phyloP scores from a whole-genome alignment of 2,888 invertebrate species.

The Xestia c-nigrum region DNA sequence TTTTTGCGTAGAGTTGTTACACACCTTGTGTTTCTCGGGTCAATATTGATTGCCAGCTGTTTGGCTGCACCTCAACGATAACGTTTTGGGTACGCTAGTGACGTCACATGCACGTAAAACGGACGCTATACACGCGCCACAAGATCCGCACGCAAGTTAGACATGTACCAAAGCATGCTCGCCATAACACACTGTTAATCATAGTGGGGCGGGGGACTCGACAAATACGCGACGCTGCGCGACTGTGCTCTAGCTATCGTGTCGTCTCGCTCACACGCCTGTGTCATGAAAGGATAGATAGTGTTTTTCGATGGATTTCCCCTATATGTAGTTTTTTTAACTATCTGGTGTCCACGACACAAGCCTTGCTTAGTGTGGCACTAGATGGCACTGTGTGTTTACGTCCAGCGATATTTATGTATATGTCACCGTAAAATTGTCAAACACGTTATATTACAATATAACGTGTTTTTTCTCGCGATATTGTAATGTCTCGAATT shows the following conservation, averaged over 20 bases:
- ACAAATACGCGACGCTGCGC: constrained; percentile 68
- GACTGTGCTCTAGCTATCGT: constrained; percentile 65
- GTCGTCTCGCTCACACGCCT: constrained; percentile 68
- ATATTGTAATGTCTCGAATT: no score
- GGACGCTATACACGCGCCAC: constrained; percentile 53
- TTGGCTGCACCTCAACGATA: constrained; percentile 28
- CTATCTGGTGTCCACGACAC: no score
- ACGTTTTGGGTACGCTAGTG: constrained; percentile 28
- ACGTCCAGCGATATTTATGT: no score
- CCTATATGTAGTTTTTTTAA: no score
- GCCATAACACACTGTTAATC: constrained; percentile 85
- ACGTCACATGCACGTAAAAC: constrained; percentile 26
- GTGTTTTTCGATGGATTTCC: constrained; percentile 5
- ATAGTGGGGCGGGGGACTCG: constrained; percentile 68
- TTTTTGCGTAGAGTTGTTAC: background rate
- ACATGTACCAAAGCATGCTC: constrained; percentile 87
- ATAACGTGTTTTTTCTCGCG: no score
- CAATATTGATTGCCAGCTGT: constrained; percentile 31
- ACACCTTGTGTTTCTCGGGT: background rate
- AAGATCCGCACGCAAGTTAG: constrained; percentile 78
- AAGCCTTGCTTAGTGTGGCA: no score
- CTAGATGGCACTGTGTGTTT: no score
- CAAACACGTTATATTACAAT: no score
- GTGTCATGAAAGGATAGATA: constrained; percentile 14
- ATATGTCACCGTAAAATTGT: no score